Percentiles rank a stretch among this genome's conserved stretches.
These are phyloP conservation scores for Brienomyrus brachyistius DNA, from an alignment of 2,113 vertebrate species.

Conservation along the genomic window DNA sequence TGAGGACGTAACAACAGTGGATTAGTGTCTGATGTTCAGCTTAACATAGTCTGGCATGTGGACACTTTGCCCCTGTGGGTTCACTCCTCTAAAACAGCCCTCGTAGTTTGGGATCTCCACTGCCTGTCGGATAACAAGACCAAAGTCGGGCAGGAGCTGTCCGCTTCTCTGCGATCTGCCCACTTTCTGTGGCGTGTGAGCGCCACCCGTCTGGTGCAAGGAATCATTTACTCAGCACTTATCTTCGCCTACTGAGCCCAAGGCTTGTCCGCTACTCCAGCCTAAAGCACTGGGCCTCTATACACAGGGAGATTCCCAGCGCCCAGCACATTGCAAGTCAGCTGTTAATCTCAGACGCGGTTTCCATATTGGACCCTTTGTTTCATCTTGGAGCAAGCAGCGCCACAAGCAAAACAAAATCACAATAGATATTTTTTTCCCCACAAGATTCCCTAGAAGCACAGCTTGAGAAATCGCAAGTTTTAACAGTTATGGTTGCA, in stretches of 20 bases:
- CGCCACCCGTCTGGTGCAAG: not conserved
- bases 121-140: not conserved
- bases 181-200: not conserved
- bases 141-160: slow-evolving; percentile 1
- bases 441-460: not conserved
- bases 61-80: not conserved
- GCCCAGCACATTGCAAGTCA: not conserved
- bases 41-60: not conserved
- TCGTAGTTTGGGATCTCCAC: not conserved
- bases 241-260: not conserved
- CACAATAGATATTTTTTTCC: not conserved
- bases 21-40: not conserved
- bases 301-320: not conserved
- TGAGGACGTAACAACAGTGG: not conserved
- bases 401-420: not conserved
- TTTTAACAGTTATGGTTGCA: not conserved
- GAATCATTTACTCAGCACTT: not conserved
- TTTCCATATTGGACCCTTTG: not conserved
- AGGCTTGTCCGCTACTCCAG: not conserved
- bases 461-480: not conserved
- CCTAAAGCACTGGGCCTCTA: not conserved
- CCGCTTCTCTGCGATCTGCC: not conserved
- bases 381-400: not conserved
- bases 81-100: not conserved
- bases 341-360: not conserved